Base-by-base conservation (phyloP, 1,140 invertebrate genomes). In the Scaptomyza pallida region DNA sequence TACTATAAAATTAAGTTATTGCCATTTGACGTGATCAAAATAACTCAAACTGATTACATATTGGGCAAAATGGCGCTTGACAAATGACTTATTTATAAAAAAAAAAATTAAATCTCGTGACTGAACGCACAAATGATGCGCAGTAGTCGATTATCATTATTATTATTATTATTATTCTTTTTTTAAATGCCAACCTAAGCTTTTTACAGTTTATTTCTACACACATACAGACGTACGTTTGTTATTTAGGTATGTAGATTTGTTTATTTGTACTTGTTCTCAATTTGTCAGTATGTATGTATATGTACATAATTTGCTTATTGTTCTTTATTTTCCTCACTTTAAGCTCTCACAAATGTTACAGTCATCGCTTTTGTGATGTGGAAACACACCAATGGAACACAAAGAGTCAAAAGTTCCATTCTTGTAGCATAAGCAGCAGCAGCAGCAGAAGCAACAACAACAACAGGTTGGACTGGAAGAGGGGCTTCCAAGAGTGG, bases 381-480 rank as follows among this genome's bases (percentile, higher is more conserved):
- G 26, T 61, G 30, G 19, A 17, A 61, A 33, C 40, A 50, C 13
- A 60, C 4, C 23, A 19, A 13, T 26, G 35, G 44, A 48, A 65
- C 30, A 10, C 30, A 59, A 35, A 10, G 8, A 10, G 8, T 10
- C 21, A 41, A 47, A 10, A 37, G 67, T 64, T 74, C 33, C 23
- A 26, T 71, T 74, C 45, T 54, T 35, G 1, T 23, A 45, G 23
- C 19, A 50, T 12, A 33, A 19, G 21, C 52, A 41, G 33, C 19
- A 15, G 56, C 10, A 19, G 5, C n/a, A 26, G n/a, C n/a, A n/a
- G n/a, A 30, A 60, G 44, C 10, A 63, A 56, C 33, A 55, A 56
- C 33, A 55, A 60, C 57, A 72, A 68, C 65, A 62, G 51, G 50
- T 73, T 51, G 47, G 19, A 2, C 43, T 70, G 48, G 51, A 55